Conservation (phyloP, 2,797 vertebrate genomes). For the Micromesistius poutassou region DNA sequence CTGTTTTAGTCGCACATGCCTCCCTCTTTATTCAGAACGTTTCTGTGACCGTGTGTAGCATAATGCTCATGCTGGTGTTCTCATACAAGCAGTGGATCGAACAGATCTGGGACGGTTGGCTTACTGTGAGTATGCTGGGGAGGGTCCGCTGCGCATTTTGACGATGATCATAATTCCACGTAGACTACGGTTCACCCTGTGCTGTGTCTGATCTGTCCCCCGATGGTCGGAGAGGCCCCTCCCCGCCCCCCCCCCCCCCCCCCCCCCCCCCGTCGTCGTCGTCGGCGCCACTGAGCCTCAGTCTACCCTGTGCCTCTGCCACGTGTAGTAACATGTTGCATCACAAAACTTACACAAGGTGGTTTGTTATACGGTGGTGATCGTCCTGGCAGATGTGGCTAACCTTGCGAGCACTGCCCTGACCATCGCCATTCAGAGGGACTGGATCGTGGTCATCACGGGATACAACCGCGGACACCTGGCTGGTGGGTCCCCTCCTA, state of each 20-base stretch:
- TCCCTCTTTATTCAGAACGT: constrained; percentile 77
- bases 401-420: constrained; percentile 76
- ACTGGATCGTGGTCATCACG: constrained; percentile 74
- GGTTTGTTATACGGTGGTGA: constrained; percentile 78
- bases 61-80: constrained; percentile 76
- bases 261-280: no score
- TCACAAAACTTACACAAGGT: constrained; percentile 75
- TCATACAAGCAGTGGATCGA: constrained; percentile 76
- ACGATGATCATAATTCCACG: neutral
- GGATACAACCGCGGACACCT: constrained; percentile 73
- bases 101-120: constrained; percentile 70
- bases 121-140: constrained; percentile 69
- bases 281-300: constrained; percentile 64
- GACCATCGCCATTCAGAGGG: constrained; percentile 77
- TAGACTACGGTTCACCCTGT: constrained; percentile 38
- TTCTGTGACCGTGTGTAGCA: constrained; percentile 74
- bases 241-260: no score
- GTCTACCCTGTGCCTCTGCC: constrained; percentile 69
- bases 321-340: constrained; percentile 77
- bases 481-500: constrained; percentile 60
- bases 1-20: constrained; percentile 71
- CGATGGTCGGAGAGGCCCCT: constrained; percentile 32
- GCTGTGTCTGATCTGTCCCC: constrained; percentile 47
- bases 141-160: constrained; percentile 10
- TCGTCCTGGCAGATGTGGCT: constrained; percentile 74